Evolutionary conservation across 2,113 vertebrate genomes (phyloP).

Genomic region (Camelus bactrianus): DNA sequence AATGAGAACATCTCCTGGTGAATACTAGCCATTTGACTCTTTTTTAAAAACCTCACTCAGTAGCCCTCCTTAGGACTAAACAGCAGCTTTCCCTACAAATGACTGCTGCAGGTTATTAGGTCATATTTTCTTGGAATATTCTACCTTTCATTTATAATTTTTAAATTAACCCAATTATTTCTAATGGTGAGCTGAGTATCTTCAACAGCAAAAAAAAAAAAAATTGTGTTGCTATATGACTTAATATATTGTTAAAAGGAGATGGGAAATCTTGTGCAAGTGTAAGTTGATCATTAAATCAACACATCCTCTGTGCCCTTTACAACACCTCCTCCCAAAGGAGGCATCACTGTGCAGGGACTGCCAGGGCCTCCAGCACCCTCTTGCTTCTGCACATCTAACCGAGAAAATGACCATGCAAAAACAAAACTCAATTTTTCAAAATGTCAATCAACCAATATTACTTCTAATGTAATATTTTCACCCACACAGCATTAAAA

Average conservation of each 20-base stretch:
- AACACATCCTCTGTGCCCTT: constrained; percentile 44
- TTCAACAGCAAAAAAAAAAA: neutral
- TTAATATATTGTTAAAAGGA: constrained; percentile 58
- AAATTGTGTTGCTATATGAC: neutral
- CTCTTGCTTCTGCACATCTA: constrained; percentile 53
- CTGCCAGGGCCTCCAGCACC: constrained; percentile 51
- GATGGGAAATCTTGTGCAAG: neutral
- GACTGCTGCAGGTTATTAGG: neutral
- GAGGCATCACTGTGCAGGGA: neutral
- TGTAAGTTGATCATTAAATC: constrained; percentile 65
- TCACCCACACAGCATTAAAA: constrained; percentile 73
- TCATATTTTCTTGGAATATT: constrained; percentile 37
- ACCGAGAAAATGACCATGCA: constrained; percentile 63
- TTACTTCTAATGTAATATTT: constrained; percentile 75
- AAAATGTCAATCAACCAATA: constrained; percentile 76
- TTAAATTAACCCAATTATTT: constrained; percentile 71
- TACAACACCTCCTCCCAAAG: constrained; percentile 48
- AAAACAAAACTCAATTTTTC: constrained; percentile 70
- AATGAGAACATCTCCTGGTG: neutral
- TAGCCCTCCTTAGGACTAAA: neutral
- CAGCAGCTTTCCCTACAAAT: constrained; percentile 34
- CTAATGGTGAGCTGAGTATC: constrained; percentile 16
- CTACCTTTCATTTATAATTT: constrained; percentile 67
- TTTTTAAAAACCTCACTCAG: neutral
- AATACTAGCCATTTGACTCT: constrained; percentile 8